Evolutionary conservation across 2,888 invertebrate species (phyloP).

Genomic region (Volucella inflata): DNA sequence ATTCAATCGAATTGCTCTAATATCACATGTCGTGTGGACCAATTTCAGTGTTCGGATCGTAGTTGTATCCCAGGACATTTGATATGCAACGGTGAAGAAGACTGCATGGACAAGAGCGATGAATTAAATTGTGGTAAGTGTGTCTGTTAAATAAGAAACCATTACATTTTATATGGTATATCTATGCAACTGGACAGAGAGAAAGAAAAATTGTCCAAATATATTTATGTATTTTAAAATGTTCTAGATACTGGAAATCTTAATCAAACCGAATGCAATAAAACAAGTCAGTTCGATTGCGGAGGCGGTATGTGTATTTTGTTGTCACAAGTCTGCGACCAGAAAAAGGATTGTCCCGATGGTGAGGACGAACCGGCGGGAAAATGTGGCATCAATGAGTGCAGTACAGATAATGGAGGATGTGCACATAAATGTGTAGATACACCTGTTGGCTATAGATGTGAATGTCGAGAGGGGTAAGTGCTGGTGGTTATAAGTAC

Average conservation of each 20-base stretch:
- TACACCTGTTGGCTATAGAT: constrained; percentile 90
- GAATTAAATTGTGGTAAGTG: constrained; percentile 91
- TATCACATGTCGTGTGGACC: constrained; percentile 92
- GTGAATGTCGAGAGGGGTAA: constrained; percentile 91
- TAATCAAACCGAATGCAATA: constrained; percentile 86
- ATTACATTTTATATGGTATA: background rate
- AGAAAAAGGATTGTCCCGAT: constrained; percentile 93
- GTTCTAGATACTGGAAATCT: constrained; percentile 47
- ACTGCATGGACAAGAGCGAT: constrained; percentile 94
- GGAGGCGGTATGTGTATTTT: constrained; percentile 93
- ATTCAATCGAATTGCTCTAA: constrained; percentile 87
- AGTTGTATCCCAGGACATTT: constrained; percentile 92
- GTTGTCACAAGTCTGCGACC: constrained; percentile 91
- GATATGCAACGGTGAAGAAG: constrained; percentile 91
- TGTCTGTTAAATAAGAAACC: constrained; percentile 5
- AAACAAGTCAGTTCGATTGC: constrained; percentile 91
- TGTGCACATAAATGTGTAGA: constrained; percentile 95
- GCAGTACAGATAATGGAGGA: constrained; percentile 91
- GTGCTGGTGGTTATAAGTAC: constrained; percentile 42
- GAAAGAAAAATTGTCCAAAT: background rate
- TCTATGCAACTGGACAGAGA: background rate
- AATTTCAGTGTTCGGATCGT: constrained; percentile 93
- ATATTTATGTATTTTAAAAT: constrained; percentile 4
- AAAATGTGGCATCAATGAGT: constrained; percentile 92
- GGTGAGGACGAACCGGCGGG: constrained; percentile 94